These are phyloP conservation scores for Cinclus cinclus DNA, from an alignment of 2,113 vertebrate genomes.

Conservation along the genomic window DNA sequence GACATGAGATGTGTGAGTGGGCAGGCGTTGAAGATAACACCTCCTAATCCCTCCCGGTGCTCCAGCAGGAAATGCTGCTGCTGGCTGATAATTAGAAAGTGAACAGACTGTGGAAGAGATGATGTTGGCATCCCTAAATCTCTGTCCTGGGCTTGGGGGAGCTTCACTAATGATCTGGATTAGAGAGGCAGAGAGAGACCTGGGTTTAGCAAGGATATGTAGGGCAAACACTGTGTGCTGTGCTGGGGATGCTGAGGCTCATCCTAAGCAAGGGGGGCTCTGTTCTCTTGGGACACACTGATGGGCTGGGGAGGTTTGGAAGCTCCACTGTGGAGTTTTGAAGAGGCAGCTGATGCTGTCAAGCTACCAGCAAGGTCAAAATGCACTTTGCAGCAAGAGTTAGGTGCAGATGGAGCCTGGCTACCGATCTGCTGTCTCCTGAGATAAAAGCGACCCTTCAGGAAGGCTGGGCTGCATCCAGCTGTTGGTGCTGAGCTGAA, in stretches of 20 bases:
- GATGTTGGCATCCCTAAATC: neutral
- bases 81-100: neutral
- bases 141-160: conserved; percentile 7
- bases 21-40: neutral
- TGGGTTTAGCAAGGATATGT: accelerated
- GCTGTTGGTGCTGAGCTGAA: neutral
- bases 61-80: neutral
- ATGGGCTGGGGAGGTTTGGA: neutral
- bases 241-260: neutral
- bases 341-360: neutral
- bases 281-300: accelerated
- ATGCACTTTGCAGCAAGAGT: accelerated
- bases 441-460: neutral
- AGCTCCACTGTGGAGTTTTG: neutral
- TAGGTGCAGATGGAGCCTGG: neutral
- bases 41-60: neutral
- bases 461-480: neutral
- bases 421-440: accelerated
- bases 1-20: neutral
- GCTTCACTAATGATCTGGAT: neutral
- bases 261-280: accelerated
- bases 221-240: neutral
- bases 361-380: neutral
- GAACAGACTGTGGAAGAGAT: neutral
- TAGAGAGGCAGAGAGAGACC: neutral